A percentile compares a stretch with the other conserved stretches of the same genome.
phyloP scores from a whole-genome alignment of 2,888 invertebrate genomes.

The Miltochrista miniata region DNA sequence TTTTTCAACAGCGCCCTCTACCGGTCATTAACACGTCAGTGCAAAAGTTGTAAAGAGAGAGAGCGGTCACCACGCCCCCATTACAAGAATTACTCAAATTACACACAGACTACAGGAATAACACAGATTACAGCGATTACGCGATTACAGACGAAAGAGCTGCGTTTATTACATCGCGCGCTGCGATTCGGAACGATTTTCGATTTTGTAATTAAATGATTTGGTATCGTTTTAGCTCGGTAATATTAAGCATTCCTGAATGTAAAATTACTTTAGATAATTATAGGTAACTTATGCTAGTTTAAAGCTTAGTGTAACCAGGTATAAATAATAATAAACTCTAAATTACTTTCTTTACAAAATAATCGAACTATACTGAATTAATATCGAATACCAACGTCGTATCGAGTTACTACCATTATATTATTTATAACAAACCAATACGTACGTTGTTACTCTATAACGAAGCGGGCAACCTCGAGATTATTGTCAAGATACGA shows the following conservation, averaged over 20 bases:
- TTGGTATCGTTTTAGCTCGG: background rate
- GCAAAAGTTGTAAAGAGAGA: constrained; percentile 20
- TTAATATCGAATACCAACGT: constrained; percentile 7
- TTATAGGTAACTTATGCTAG: background rate
- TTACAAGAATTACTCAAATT: constrained; percentile 45
- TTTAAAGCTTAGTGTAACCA: background rate
- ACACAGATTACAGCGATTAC: constrained; percentile 47
- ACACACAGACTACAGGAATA: constrained; percentile 47
- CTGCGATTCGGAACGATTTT: constrained; percentile 7
- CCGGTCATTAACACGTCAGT: constrained; percentile 46
- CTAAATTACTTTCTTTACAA: background rate
- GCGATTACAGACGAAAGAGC: constrained; percentile 30
- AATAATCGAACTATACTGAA: background rate
- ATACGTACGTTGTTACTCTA: constrained; percentile 33
- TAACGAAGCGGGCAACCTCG: constrained; percentile 38
- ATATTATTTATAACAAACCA: constrained; percentile 42
- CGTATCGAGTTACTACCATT: constrained; percentile 8
- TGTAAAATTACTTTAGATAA: background rate
- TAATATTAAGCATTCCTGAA: background rate
- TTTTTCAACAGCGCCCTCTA: background rate
- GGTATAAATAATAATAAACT: background rate
- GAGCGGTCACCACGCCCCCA: constrained; percentile 19
- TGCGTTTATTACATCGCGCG: constrained; percentile 8
- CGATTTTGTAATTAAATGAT: constrained; percentile 5
- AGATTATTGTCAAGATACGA: constrained; percentile 69